Base-by-base conservation (phyloP, 2,888 invertebrate species). In the Aphodius sticticus region DNA sequence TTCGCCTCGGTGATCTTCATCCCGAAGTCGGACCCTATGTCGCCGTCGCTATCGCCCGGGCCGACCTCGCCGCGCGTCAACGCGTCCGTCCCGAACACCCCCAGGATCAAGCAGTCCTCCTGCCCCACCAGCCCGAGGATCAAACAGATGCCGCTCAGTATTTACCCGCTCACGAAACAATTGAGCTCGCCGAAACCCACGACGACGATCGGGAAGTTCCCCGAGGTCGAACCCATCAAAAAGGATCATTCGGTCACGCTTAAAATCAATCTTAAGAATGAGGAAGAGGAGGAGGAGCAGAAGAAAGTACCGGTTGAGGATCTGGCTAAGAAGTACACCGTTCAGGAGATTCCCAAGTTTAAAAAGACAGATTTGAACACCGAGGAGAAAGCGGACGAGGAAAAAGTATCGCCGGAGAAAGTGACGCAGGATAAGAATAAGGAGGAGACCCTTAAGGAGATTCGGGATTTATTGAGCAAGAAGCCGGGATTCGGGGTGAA, bases 1-100 rank as follows among this genome's bases (percentile, higher is more conserved):
- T 96, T 97, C 86, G 96, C 97, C 80, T 97, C 97, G 82, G 97
- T 97, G 74, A 97, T 97, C 86, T 97, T 95, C 87, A 95, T 97
- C 85, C 96, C 97, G 79, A 96, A 96, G 89, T 93, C 95, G 76
- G 95, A 95, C 84, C 92, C 92, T 70, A 88, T 92, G 84, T 93
- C 93, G n/a, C 93, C 93, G 0, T 92, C 92, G 9, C 86, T 92
- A 80, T 92, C 92, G 3, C 92, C 93, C 16, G 93, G 92, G 77
- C 93, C 93, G 12, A 92, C 92, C 35, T 93, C 93, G 2, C 92
- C 92, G 69, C 90, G 92, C 81, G 86, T 93, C 81, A 93, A 92
- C 88, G 92, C 93, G 36, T 94, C 95, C 83, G 94, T 95, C 83
- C 95, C 95, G 83, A 95, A 95, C 69, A 95, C 95, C 0, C 95